Conservation (phyloP, 2,113 vertebrate genomes). For the Otis tarda region DNA sequence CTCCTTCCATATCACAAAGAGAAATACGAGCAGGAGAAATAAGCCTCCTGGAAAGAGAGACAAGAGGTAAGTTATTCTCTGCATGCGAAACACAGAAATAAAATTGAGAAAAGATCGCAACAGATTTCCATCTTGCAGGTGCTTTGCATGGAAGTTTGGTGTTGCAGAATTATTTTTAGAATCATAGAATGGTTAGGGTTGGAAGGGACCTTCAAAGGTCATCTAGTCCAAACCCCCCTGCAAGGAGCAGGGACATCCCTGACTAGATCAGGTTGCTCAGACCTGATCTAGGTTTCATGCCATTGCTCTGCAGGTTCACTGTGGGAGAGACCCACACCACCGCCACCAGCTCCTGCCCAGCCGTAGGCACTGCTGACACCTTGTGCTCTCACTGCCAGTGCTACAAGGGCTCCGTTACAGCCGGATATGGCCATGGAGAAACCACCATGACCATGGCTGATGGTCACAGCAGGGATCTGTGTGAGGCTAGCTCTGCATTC, state of each 20-base stretch:
- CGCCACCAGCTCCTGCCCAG: neutral
- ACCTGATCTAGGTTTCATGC: too few species aligned
- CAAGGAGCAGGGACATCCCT: too few species aligned
- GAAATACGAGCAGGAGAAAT: constrained; percentile 78
- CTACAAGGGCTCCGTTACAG: neutral
- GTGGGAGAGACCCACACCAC: neutral
- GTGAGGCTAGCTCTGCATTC: neutral
- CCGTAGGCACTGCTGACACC: neutral
- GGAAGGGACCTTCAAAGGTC: too few species aligned
- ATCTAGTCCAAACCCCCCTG: too few species aligned
- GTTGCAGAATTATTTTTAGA: neutral
- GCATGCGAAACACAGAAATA: neutral
- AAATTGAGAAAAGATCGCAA: fast-evolving
- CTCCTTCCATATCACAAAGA: constrained; percentile 90
- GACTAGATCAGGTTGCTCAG: too few species aligned
- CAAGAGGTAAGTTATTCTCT: neutral
- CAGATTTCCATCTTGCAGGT: neutral
- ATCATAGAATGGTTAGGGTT: too few species aligned
- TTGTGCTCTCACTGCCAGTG: fast-evolving
- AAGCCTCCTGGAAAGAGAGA: constrained; percentile 72
- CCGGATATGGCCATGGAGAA: fast-evolving
- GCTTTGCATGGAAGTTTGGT: neutral
- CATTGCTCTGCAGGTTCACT: fast-evolving
- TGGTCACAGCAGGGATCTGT: neutral
- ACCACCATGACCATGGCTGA: fast-evolving